Conservation (phyloP, 2,113 vertebrate species). For the Silurus meridionalis region DNA sequence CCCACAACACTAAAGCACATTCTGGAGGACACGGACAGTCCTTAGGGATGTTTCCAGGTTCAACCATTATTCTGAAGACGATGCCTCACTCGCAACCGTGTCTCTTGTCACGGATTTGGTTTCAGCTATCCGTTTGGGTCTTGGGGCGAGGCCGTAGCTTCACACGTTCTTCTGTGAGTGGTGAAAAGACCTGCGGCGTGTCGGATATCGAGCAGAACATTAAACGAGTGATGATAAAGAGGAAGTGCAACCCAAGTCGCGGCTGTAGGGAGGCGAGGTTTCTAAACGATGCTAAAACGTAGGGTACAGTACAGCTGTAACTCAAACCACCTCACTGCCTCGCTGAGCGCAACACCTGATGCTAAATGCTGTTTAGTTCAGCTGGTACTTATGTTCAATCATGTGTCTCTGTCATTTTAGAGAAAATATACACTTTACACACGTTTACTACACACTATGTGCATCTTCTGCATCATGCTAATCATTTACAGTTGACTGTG, state of each 20-base stretch:
- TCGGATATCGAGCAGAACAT: conserved; percentile 25
- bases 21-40: background rate
- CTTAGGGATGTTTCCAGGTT: background rate
- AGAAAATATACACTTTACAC: background rate
- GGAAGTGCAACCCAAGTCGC: conserved; percentile 35
- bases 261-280: background rate
- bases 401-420: background rate
- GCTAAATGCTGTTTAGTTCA: background rate
- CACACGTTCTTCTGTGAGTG: background rate
- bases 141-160: background rate
- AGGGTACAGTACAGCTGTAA: conserved; percentile 13
- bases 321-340: conserved; percentile 1
- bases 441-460: background rate
- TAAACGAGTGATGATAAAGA: conserved; percentile 1
- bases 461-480: background rate
- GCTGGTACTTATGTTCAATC: background rate
- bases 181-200: conserved; percentile 21
- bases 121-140: background rate
- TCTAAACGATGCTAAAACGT: background rate
- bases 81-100: background rate
- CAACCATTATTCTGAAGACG: background rate
- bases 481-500: background rate
- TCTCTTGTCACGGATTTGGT: conserved; percentile 17
- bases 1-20: too few species aligned
- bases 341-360: background rate